Evolutionary conservation across 2,797 vertebrate species (phyloP).

Genomic region (Hydrophis major): DNA sequence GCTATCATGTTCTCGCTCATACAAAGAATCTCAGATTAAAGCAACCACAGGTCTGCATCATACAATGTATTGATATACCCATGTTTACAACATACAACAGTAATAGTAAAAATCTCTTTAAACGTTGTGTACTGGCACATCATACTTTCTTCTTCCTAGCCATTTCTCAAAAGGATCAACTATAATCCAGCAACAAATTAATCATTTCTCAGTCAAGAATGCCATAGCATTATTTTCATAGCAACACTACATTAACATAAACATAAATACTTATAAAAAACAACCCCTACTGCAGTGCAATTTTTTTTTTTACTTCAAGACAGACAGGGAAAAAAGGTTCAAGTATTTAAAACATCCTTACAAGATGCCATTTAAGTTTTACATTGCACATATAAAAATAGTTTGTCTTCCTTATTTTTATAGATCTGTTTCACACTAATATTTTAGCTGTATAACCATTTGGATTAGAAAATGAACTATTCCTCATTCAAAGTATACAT

Average conservation of each 20-base stretch:
- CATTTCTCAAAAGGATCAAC: constrained; percentile 27
- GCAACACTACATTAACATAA: constrained; percentile 69
- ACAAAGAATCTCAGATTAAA: constrained; percentile 51
- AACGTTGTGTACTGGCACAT: neutral
- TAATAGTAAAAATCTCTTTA: neutral
- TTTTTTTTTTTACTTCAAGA: constrained; percentile 74
- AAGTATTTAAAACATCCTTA: constrained; percentile 74
- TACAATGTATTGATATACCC: constrained; percentile 33
- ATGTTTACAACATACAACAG: constrained; percentile 10
- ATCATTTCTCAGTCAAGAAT: constrained; percentile 53
- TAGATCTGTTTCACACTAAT: constrained; percentile 17
- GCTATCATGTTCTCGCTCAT: neutral
- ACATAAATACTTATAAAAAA: constrained; percentile 66
- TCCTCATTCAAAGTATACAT: neutral
- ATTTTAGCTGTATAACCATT: constrained; percentile 2
- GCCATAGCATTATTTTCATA: constrained; percentile 50
- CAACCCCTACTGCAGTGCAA: constrained; percentile 71
- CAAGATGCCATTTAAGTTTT: constrained; percentile 58
- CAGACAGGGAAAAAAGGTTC: constrained; percentile 72
- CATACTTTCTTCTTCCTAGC: constrained; percentile 13
- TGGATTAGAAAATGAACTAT: constrained; percentile 20
- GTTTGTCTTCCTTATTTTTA: neutral
- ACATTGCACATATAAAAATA: constrained; percentile 67
- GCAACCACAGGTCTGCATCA: constrained; percentile 49
- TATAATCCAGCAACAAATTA: constrained; percentile 46